A percentile compares a stretch with the other conserved stretches of the same genome.
These are phyloP conservation scores for Tetragonisca angustula DNA, from an alignment of 2,888 invertebrate species.

Conservation along the genomic window DNA sequence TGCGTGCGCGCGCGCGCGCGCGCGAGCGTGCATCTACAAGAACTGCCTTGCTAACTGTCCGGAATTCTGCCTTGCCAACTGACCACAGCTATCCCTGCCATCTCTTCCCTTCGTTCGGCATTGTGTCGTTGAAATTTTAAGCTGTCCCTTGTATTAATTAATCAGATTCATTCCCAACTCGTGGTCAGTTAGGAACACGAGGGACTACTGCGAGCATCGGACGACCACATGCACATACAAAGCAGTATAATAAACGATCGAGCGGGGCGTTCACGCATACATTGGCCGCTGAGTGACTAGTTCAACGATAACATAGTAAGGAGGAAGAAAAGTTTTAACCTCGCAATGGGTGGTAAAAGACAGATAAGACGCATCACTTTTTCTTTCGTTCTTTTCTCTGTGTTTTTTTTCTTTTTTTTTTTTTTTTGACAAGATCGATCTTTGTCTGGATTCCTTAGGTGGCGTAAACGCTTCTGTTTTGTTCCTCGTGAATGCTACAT, in stretches of 20 bases:
- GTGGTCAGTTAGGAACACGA: background rate
- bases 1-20: conserved; percentile 56
- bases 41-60: background rate
- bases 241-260: conserved; percentile 14
- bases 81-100: background rate
- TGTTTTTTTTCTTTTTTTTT: background rate
- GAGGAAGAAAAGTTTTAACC: conserved; percentile 10
- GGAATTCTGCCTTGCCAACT: background rate
- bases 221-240: conserved; percentile 1
- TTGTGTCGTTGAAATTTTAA: background rate
- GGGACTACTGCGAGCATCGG: background rate
- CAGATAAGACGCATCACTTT: conserved; percentile 34
- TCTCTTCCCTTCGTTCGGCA: background rate
- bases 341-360: conserved; percentile 38
- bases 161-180: background rate
- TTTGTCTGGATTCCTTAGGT: conserved; percentile 1
- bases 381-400: background rate
- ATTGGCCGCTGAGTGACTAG: too few species aligned
- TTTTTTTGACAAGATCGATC: conserved; percentile 18
- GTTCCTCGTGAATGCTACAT: background rate
- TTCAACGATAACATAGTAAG: too few species aligned
- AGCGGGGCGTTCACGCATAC: background rate
- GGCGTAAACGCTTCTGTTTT: conserved; percentile 10
- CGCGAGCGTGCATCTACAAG: conserved; percentile 17
- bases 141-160: background rate